Evolutionary conservation across 2,888 invertebrate genomes (phyloP), one percentile per base, ranked within the genome.

Genomic region (Eilema depressum): DNA sequence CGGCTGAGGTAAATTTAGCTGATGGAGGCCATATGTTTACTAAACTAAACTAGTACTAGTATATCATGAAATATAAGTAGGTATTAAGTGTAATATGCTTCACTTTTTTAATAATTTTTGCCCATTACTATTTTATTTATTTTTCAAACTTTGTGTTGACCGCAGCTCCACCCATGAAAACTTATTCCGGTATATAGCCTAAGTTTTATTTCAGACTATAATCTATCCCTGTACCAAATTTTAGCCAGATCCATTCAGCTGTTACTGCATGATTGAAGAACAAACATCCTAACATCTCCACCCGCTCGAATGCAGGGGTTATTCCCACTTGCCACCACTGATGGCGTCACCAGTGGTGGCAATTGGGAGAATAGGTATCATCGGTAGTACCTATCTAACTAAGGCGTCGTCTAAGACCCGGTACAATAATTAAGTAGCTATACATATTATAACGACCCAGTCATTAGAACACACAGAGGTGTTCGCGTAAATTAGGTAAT

Each of bases 401-500:
- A 41, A 41, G 41, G 4, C 41, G 4, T 20, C 20, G 7, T 20
- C 20, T 47, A 47, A 47, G 47, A 20, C 47, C 20, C 47, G 3
- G 20, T 41, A 17, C 41, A 41, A 41, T 47, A 47, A 47, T 20
- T 47, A 47, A 47, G 20, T 47, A 47, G 47, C 47, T 47, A 47
- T 20, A 47, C 20, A 47, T 47, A 47, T 47, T 47, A 47, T 47
- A 47, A 47, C 20, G 7, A 20, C 47, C 47, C 17, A 47, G 47
- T 47, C 47, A 47, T 53, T 53, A n/a, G n/a, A 53, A 10, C n/a
- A 53, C 20, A n/a, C 53, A 53, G 53, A 53, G 53, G 53, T 53
- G 53, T 20, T 53, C 53, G 25, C 56, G 68, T 62, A 63, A 63
- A 68, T 63, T 63, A 47, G n/a, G 0, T 28, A 63, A 57, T 63